A percentile compares a stretch with the other conserved stretches of the same genome.
phyloP scores from a whole-genome alignment of 2,888 invertebrate species.

The Aphrophora alni region DNA sequence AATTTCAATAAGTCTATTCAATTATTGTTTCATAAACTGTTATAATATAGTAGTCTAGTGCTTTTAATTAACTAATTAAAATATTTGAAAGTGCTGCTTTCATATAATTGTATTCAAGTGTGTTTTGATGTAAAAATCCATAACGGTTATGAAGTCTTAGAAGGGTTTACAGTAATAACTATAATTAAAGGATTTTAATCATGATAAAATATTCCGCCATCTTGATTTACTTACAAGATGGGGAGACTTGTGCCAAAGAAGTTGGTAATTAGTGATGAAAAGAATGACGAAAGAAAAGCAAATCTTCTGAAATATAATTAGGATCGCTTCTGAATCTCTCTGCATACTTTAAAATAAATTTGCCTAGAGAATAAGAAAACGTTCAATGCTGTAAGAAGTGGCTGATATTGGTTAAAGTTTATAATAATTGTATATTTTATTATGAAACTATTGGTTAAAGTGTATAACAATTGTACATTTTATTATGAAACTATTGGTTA shows the following conservation, averaged over 20 bases:
- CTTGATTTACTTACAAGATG: conserved; percentile 20
- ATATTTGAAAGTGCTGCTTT: too few species aligned
- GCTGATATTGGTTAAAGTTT: too few species aligned
- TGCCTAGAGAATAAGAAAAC: background rate
- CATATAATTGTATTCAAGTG: too few species aligned
- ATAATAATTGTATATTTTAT: too few species aligned
- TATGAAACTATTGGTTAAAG: too few species aligned
- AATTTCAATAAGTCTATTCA: too few species aligned
- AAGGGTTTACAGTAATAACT: conserved; percentile 32
- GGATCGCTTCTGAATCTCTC: background rate
- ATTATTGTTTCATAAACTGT: too few species aligned
- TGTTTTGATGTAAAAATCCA: background rate
- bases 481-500: too few species aligned
- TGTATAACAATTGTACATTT: too few species aligned
- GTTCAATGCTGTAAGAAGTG: too few species aligned
- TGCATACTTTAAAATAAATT: background rate
- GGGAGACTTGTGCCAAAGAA: conserved; percentile 32
- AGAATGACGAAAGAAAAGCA: conserved; percentile 38
- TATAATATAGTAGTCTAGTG: too few species aligned
- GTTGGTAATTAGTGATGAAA: conserved; percentile 38
- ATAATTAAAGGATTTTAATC: conserved; percentile 40
- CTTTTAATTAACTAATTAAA: too few species aligned
- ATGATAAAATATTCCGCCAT: conserved; percentile 38
- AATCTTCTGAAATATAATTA: conserved; percentile 6
- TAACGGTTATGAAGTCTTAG: background rate